These are phyloP conservation scores for Dendrocincla fuliginosa DNA, from an alignment of 2,797 vertebrate genomes.

Conservation along the genomic window DNA sequence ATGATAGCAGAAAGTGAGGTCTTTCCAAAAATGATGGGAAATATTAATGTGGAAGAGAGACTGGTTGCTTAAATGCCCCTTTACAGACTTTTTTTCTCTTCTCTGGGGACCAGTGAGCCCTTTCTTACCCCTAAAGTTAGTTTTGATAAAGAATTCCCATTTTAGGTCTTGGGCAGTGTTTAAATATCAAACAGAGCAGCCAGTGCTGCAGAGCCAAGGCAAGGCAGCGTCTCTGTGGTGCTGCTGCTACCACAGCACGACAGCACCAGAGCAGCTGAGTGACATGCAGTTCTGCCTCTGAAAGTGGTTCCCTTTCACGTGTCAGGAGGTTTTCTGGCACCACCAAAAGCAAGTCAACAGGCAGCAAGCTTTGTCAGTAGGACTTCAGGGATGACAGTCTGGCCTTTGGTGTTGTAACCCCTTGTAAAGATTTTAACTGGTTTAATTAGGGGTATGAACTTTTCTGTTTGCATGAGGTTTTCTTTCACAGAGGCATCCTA, in stretches of 20 bases:
- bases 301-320: not conserved
- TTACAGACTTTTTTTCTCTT: not conserved
- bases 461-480: not conserved
- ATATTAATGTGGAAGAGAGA: not conserved
- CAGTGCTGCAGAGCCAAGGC: not conserved
- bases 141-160: not conserved
- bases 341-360: not conserved
- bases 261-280: rapidly evolving
- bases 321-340: not conserved
- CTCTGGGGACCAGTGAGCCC: not conserved
- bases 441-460: not conserved
- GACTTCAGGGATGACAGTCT: not conserved
- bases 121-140: not conserved
- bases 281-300: not conserved
- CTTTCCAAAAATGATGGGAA: not conserved
- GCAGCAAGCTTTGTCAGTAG: not conserved
- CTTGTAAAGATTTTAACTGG: not conserved
- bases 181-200: not conserved
- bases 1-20: not conserved
- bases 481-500: not conserved
- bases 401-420: not conserved
- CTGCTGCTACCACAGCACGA: rapidly evolving
- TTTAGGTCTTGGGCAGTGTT: not conserved
- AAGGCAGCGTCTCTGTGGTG: rapidly evolving
- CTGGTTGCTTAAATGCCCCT: not conserved